These are phyloP conservation scores for Metallyticus violacea DNA, from an alignment of 2,888 invertebrate species.

Conservation along the genomic window DNA sequence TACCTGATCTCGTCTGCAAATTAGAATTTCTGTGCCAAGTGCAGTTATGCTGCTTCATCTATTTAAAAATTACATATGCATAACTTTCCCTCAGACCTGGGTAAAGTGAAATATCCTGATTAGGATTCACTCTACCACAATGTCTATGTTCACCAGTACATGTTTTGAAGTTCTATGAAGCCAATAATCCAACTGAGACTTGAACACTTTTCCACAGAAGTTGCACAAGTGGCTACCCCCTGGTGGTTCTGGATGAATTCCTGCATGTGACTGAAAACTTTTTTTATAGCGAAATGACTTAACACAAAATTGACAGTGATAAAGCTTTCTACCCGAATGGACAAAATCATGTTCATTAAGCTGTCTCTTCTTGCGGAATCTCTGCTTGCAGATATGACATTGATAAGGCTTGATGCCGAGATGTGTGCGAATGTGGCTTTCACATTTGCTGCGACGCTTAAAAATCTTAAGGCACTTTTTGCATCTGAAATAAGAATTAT, in stretches of 20 bases:
- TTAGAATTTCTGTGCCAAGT: too few species aligned
- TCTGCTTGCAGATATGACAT: background rate
- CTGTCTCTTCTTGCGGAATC: background rate
- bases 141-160: background rate
- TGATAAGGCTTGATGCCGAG: background rate
- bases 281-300: slow-evolving; percentile 8
- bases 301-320: background rate
- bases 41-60: too few species aligned
- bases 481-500: background rate
- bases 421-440: background rate
- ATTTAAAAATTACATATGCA: too few species aligned
- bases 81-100: background rate
- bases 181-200: background rate
- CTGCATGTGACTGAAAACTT: background rate
- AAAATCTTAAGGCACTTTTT: background rate
- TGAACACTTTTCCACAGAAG: background rate
- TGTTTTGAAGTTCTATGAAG: background rate
- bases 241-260: background rate
- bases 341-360: background rate
- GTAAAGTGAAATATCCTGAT: too few species aligned
- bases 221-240: background rate
- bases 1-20: too few species aligned
- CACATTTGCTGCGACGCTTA: background rate
- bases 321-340: background rate
- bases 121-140: background rate